Percentiles rank a stretch among this genome's conserved stretches.
Conservation (phyloP, 2,888 invertebrate species). For the Allygus modestus region DNA sequence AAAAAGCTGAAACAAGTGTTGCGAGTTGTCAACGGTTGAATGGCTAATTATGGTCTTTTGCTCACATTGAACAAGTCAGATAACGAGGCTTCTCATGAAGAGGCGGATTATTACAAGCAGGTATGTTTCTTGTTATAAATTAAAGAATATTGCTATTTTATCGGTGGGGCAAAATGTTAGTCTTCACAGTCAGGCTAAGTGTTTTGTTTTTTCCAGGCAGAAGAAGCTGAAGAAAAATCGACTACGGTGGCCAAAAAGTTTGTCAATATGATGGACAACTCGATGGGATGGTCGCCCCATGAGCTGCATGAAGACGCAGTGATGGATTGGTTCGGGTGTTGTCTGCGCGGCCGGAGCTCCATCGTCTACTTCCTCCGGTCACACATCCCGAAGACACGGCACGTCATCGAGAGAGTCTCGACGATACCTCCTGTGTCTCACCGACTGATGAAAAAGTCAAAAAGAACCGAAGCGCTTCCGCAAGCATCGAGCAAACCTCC, state of each 20-base stretch:
- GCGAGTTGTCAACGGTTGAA: too few species aligned
- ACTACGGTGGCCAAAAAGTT: neutral
- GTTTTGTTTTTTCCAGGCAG: neutral
- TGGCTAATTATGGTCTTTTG: too few species aligned
- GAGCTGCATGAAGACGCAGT: constrained; percentile 18
- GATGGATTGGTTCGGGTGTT: constrained; percentile 15
- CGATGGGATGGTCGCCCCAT: neutral
- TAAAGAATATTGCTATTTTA: too few species aligned
- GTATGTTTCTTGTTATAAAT: too few species aligned
- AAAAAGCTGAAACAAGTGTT: too few species aligned
- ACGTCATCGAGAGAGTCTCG: neutral
- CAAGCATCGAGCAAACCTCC: neutral
- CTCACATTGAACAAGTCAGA: too few species aligned
- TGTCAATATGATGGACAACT: constrained; percentile 15
- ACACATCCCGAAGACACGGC: neutral
- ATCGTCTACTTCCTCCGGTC: constrained; percentile 6
- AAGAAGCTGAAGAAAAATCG: neutral
- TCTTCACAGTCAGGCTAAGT: too few species aligned
- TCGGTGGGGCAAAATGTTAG: too few species aligned
- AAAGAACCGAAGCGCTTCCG: neutral
- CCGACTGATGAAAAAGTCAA: neutral
- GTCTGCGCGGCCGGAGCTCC: neutral
- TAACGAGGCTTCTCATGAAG: too few species aligned
- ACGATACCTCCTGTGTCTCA: constrained; percentile 1
- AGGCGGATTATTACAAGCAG: too few species aligned